Evolutionary conservation across 2,113 vertebrate genomes (phyloP).

Genomic region (Larimichthys polyactis): DNA sequence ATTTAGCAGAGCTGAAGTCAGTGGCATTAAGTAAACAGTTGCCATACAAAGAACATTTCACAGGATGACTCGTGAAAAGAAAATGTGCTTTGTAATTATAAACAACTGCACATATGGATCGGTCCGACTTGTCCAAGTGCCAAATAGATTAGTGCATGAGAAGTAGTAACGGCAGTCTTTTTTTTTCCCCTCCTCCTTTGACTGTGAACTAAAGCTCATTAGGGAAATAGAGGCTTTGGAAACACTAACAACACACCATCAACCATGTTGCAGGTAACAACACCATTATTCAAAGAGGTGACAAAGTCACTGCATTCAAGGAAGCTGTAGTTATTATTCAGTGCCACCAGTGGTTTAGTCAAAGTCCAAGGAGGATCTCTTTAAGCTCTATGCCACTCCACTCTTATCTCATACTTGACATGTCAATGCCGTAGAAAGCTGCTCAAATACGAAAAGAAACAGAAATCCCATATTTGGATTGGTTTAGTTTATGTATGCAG

Average conservation of each 20-base stretch:
- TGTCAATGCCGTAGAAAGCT: conserved; percentile 78
- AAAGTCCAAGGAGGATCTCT: conserved; percentile 49
- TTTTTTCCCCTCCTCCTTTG: conserved; percentile 54
- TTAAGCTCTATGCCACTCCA: conserved; percentile 21
- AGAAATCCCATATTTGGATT: conserved; percentile 71
- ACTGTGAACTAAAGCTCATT: conserved; percentile 69
- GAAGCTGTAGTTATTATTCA: conserved; percentile 45
- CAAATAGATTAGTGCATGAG: conserved; percentile 64
- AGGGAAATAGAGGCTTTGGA: conserved; percentile 57
- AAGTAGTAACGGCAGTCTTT: conserved; percentile 47
- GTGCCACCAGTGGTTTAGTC: conserved; percentile 19
- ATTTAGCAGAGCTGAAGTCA: conserved; percentile 57
- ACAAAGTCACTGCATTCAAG: conserved; percentile 48
- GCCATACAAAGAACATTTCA: conserved; percentile 42
- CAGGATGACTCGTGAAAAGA: conserved; percentile 55
- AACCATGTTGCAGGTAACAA: conserved; percentile 61
- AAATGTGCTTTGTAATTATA: conserved; percentile 73
- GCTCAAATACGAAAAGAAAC: conserved; percentile 72
- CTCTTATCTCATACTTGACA: conserved; percentile 73
- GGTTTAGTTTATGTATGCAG: conserved; percentile 82
- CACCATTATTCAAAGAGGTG: conserved; percentile 62
- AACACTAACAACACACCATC: conserved; percentile 59
- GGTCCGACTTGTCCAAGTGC: conserved; percentile 64
- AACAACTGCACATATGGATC: conserved; percentile 61
- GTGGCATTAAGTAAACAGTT: conserved; percentile 57